phyloP scores from a whole-genome alignment of 2,113 vertebrate genomes.

The Calypte anna region DNA sequence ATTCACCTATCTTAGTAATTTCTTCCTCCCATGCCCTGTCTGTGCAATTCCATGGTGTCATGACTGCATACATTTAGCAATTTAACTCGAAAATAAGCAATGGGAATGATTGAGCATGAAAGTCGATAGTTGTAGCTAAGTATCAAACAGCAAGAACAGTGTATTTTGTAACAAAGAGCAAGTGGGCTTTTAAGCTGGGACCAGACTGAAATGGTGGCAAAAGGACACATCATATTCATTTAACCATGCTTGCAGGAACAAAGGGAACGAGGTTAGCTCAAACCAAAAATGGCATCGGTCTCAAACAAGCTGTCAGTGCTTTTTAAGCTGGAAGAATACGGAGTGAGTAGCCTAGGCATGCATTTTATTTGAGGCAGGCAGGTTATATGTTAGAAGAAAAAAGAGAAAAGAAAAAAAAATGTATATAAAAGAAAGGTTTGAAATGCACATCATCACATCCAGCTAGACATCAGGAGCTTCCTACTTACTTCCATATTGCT shows the following conservation, averaged over 20 bases:
- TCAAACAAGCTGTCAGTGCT: constrained; percentile 80
- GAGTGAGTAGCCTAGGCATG: constrained; percentile 91
- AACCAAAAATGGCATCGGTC: constrained; percentile 78
- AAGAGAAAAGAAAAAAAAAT: constrained; percentile 75
- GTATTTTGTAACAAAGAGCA: constrained; percentile 68
- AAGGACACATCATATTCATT: constrained; percentile 78
- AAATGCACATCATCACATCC: constrained; percentile 88
- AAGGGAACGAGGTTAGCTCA: constrained; percentile 71
- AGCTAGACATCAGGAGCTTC: constrained; percentile 81
- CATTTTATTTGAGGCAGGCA: constrained; percentile 84
- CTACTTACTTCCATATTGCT: constrained; percentile 99
- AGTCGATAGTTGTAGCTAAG: constrained; percentile 54
- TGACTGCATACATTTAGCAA: constrained; percentile 77
- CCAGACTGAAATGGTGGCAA: constrained; percentile 64
- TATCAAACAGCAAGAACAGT: constrained; percentile 68
- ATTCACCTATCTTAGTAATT: constrained; percentile 67
- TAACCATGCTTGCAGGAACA: constrained; percentile 89
- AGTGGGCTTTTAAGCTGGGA: constrained; percentile 69
- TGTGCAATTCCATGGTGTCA: constrained; percentile 76
- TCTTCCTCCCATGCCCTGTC: constrained; percentile 75
- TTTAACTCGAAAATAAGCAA: constrained; percentile 70
- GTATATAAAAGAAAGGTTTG: constrained; percentile 75
- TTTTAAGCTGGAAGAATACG: constrained; percentile 71
- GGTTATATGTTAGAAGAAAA: constrained; percentile 77
- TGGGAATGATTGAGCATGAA: constrained; percentile 67